Conservation (phyloP, 2,797 vertebrate genomes). For the Platalea minor region DNA sequence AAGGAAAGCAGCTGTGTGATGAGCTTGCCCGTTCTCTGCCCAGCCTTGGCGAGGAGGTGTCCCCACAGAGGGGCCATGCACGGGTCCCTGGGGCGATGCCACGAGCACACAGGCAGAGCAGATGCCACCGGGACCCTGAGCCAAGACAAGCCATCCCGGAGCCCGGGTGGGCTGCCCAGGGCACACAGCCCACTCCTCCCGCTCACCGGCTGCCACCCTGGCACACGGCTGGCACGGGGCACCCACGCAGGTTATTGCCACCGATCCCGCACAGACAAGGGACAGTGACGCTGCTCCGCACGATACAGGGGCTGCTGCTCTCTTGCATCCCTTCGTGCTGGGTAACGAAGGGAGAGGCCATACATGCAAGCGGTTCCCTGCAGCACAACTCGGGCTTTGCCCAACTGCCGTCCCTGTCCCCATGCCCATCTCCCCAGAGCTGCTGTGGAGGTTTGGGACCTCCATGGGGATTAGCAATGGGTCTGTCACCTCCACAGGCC, state of each 20-base stretch:
- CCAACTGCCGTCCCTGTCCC: neutral
- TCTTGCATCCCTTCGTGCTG: neutral
- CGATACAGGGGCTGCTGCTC: neutral
- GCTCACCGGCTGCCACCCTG: neutral
- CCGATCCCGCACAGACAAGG: fast-evolving
- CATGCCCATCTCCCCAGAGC: too few relatives aligned
- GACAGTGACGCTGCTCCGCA: neutral
- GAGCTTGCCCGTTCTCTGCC: neutral
- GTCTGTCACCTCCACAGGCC: neutral
- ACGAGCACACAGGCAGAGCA: neutral
- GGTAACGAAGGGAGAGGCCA: neutral
- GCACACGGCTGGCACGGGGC: neutral
- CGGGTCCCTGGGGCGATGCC: fast-evolving
- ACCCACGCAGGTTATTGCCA: neutral
- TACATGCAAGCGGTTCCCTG: too few relatives aligned
- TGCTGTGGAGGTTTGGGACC: neutral
- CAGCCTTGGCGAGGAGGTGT: neutral
- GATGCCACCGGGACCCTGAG: neutral
- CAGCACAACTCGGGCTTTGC: neutral
- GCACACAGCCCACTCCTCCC: neutral
- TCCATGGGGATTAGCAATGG: neutral
- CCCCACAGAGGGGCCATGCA: fast-evolving
- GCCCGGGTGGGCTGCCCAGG: neutral
- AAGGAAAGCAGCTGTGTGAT: neutral
- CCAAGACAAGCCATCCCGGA: fast-evolving